These are phyloP conservation scores for Mohoua ochrocephala DNA, from an alignment of 2,113 vertebrate genomes.

Conservation along the genomic window DNA sequence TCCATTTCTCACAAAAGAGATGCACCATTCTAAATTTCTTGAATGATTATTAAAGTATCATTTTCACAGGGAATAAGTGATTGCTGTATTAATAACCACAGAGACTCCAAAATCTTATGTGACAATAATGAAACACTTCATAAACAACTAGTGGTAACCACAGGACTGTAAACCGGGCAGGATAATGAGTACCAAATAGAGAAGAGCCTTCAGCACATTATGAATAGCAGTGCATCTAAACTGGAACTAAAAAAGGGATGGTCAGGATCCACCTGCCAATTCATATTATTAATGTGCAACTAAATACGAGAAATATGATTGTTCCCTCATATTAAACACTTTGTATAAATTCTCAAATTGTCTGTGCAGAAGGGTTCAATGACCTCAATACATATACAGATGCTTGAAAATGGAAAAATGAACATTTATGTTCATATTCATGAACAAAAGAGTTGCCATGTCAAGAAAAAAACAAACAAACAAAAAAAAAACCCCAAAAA, in stretches of 20 bases:
- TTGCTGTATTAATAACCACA: neutral
- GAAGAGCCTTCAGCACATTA: neutral
- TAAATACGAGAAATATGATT: neutral
- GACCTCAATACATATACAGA: neutral
- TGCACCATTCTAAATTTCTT: neutral
- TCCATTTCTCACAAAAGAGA: fast-evolving
- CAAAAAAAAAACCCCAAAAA: fast-evolving
- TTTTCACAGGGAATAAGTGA: neutral
- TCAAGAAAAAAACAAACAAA: neutral
- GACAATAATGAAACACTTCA: neutral
- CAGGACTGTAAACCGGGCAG: neutral
- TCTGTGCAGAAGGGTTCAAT: neutral
- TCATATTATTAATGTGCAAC: neutral
- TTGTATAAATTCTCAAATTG: neutral
- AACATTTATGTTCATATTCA: too few relatives aligned
- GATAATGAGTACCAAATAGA: neutral
- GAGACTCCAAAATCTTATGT: neutral
- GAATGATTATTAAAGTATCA: neutral
- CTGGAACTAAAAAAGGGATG: neutral
- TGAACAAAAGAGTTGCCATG: neutral
- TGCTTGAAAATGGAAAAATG: neutral
- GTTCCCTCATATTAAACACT: neutral
- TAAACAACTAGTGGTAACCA: fast-evolving
- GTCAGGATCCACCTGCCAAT: neutral
- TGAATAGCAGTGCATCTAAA: neutral